Percentiles rank a stretch among this genome's conserved stretches.
Conservation (phyloP, 2,797 vertebrate genomes). For the Falco novaeseelandiae region DNA sequence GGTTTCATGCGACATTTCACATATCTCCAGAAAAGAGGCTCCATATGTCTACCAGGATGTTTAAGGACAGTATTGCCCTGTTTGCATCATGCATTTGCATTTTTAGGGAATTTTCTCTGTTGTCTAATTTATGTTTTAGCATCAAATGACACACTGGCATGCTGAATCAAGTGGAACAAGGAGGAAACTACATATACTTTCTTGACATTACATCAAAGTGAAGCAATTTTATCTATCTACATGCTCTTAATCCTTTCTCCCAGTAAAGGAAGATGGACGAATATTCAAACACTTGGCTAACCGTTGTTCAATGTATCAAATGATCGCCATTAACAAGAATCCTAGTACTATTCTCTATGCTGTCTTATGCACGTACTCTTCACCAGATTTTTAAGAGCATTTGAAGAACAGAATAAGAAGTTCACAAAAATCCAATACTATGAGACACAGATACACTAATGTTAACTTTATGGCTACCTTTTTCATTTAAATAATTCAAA, state of each 20-base stretch:
- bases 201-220: not conserved
- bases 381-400: not conserved
- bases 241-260: not conserved
- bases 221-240: not conserved
- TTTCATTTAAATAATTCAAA: not conserved
- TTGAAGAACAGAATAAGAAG: not conserved
- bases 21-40: not conserved
- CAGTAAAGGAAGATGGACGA: not conserved
- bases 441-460: not conserved
- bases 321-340: not conserved
- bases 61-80: not conserved
- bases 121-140: not conserved
- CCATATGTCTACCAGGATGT: not conserved
- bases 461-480: not conserved
- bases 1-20: not conserved
- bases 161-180: not conserved
- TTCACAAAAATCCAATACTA: not conserved
- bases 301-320: not conserved
- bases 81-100: not conserved
- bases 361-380: not conserved
- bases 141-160: fast-evolving
- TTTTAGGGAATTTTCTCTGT: not conserved
- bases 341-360: not conserved
- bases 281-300: not conserved
- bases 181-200: not conserved